A percentile compares a stretch with the other conserved stretches of the same genome.
These are phyloP conservation scores for Podiceps cristatus DNA, from an alignment of 2,113 vertebrate species.

Conservation along the genomic window DNA sequence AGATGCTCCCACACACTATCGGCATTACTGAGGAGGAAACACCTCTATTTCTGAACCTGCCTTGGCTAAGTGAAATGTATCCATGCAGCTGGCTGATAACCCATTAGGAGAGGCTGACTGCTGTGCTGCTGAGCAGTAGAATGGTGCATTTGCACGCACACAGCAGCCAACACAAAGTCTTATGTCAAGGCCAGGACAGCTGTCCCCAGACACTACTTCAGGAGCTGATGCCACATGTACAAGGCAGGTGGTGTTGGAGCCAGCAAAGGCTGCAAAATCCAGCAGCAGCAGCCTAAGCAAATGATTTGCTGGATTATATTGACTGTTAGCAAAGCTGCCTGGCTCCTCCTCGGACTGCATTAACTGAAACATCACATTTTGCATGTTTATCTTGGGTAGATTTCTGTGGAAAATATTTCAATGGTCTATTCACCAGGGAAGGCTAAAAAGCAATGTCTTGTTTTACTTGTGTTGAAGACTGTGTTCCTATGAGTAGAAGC, in stretches of 20 bases:
- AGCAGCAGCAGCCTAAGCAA: neutral
- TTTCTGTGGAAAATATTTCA: neutral
- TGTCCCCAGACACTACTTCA: neutral
- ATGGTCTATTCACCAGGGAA: neutral
- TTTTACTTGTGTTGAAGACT: neutral
- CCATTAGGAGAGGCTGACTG: neutral
- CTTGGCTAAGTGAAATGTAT: neutral
- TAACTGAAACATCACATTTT: neutral
- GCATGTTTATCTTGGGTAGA: neutral
- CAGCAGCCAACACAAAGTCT: neutral
- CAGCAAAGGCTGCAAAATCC: neutral
- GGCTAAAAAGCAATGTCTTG: neutral
- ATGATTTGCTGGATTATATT: neutral
- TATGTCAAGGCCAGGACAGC: neutral
- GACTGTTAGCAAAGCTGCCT: neutral
- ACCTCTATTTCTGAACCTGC: neutral
- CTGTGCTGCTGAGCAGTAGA: accelerated
- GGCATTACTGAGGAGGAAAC: neutral
- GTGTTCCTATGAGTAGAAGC: neutral
- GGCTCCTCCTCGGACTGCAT: neutral
- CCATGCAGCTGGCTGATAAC: neutral
- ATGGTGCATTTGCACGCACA: accelerated
- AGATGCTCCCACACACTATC: neutral
- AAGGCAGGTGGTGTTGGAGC: neutral
- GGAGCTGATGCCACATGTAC: neutral